Evolutionary conservation across 2,888 invertebrate genomes (phyloP).

Genomic region (Mesorhabditis spiculigera): DNA sequence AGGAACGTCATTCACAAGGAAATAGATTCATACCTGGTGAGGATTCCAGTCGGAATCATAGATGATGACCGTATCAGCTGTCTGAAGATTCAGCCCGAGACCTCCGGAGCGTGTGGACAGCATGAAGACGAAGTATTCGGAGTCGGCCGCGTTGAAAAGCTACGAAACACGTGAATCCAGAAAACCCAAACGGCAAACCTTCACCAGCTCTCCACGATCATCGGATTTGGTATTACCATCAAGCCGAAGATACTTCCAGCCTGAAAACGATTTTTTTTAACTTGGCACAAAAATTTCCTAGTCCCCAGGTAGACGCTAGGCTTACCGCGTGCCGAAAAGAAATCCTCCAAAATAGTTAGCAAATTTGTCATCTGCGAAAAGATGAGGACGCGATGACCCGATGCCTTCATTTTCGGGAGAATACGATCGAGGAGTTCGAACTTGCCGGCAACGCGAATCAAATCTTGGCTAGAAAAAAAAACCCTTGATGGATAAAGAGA

Average conservation of each 20-base stretch:
- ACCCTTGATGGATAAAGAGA: neutral
- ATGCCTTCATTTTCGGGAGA: conserved; percentile 85
- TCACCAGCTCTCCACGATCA: conserved; percentile 87
- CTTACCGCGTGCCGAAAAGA: conserved; percentile 67
- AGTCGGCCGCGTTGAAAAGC: conserved; percentile 80
- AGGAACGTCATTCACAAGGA: conserved; percentile 5
- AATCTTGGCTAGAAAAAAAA: conserved; percentile 71
- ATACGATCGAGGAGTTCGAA: conserved; percentile 95
- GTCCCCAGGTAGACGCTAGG: too few species aligned
- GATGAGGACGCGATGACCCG: conserved; percentile 85
- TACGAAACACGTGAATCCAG: neutral
- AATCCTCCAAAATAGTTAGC: conserved; percentile 98
- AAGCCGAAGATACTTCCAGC: conserved; percentile 81
- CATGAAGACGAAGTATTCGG: conserved; percentile 89
- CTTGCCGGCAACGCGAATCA: conserved; percentile 91
- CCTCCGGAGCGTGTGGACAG: conserved; percentile 75
- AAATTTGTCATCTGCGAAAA: conserved; percentile 99
- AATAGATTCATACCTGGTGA: conserved; percentile 70
- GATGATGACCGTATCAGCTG: conserved; percentile 96
- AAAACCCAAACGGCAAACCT: conserved; percentile 51
- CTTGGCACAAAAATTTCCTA: too few species aligned
- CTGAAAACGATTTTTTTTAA: too few species aligned
- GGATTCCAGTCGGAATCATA: conserved; percentile 99
- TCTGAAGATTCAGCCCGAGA: conserved; percentile 91
- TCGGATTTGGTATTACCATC: conserved; percentile 98